These are phyloP conservation scores for Dromius quadrimaculatus DNA, from an alignment of 2,888 invertebrate genomes.

Conservation along the genomic window DNA sequence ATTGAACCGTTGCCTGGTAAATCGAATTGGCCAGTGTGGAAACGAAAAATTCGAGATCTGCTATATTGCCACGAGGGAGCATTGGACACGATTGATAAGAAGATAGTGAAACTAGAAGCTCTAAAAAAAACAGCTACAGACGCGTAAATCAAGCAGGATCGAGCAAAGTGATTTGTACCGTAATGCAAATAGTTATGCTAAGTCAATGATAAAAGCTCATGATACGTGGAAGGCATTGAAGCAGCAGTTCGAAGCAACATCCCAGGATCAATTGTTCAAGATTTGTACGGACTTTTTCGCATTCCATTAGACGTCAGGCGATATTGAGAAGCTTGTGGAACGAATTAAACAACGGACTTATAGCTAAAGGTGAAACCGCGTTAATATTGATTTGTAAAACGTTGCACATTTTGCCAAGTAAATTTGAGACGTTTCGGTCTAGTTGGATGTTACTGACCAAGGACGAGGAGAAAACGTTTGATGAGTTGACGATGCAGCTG, in stretches of 20 bases:
- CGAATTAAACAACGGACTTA: slow-evolving; percentile 56
- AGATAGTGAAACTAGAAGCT: slow-evolving; percentile 56
- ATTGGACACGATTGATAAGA: slow-evolving; percentile 57
- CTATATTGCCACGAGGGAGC: slow-evolving; percentile 60
- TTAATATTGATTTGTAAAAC: slow-evolving; percentile 58
- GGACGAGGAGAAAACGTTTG: slow-evolving; percentile 56
- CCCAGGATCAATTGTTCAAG: too few species aligned
- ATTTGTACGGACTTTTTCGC: too few species aligned
- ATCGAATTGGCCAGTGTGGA: slow-evolving; percentile 60
- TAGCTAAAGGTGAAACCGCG: slow-evolving; percentile 55
- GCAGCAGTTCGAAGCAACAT: too few species aligned
- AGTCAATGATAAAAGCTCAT: too few species aligned
- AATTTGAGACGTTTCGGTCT: slow-evolving; percentile 52
- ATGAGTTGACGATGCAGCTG: slow-evolving; percentile 56
- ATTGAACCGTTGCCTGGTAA: slow-evolving; percentile 56
- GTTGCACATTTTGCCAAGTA: slow-evolving; percentile 55
- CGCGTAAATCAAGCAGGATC: too few species aligned
- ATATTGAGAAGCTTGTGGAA: too few species aligned
- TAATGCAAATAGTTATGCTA: too few species aligned
- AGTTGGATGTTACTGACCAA: slow-evolving; percentile 53
- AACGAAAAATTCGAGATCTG: slow-evolving; percentile 59
- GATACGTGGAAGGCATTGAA: too few species aligned
- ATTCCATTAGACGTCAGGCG: too few species aligned
- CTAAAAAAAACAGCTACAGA: too few species aligned
- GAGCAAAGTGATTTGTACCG: too few species aligned